Base-by-base conservation (phyloP, 1,140 invertebrate genomes). In the Anoplophora glabripennis region DNA sequence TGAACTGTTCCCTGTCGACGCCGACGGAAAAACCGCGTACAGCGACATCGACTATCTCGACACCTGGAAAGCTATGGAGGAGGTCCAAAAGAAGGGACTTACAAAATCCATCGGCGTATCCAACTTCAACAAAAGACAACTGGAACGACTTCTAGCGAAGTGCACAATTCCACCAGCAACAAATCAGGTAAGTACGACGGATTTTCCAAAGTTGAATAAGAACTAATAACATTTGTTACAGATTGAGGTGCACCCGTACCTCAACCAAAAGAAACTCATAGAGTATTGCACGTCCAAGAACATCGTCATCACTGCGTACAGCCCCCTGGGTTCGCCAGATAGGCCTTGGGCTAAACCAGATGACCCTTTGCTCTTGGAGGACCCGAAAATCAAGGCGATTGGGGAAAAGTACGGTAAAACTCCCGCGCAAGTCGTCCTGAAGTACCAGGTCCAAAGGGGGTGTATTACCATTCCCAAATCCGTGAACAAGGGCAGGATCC, bases 51-150 rank as follows among this genome's bases (percentile, higher is more conserved):
- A 96, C 75, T 95, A 89, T 67, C 64, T 94, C 9, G 93, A 96
- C 65, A 94, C 94, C 0, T 98, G 94, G 93, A 86, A 84, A 76
- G 93, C 83, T 21, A 83, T 97, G 83, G 94, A 96, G 77, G 79
- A 86, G 40, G 82, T 89, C 41, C 85, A 87, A 3, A 78, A 84
- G 21, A 77, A 85, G 53, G 92, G 92, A 1, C 78, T 93, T 8
- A 79, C 83, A 0, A 85, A 80, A 53, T 87, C 87, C 53, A 91
- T 98, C 69, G 94, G 94, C 0, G 61, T 96, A 0, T 95, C 92
- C 17, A 98, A 97, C 75, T 98, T 98, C 71, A 96, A 93, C 72
- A 85, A 82, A 33, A 75, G 83, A 36, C 94, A 98, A 76, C 83
- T 95, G 7, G 80, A 88, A 36, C 78, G 89, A 7, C 64, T 98